Base-by-base conservation (phyloP, 2,888 invertebrate genomes). In the Acheta domesticus region DNA sequence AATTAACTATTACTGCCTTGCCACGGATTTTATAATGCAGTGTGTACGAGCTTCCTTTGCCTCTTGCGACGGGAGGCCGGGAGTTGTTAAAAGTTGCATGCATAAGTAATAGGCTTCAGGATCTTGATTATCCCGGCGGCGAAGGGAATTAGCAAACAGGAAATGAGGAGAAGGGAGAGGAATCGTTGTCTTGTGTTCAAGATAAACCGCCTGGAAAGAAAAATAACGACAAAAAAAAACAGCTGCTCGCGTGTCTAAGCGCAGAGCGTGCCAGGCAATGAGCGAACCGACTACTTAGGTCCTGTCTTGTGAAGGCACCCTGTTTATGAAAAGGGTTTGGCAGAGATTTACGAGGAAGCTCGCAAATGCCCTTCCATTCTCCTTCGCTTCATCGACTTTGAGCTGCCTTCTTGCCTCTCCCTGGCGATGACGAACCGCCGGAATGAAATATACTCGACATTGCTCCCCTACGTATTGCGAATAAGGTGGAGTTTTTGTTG, bases 81-180 rank as follows among this genome's bases (percentile, higher is more conserved):
- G 16, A 62, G 16, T 62, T 62, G 62, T 62, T 62, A 62, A 62
- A 62, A 62, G 62, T 62, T 62, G 62, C 62, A 62, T 62, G 62
- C 62, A 62, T 62, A 62, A 62, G n/a, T n/a, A 62, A 62, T 62
- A 19, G 62, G 16, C 62, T 62, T 62, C 62, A 19, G 62, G 62
- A 62, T 62, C n/a, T 62, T n/a, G 62, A 62, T 62, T 62, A 62
- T 62, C 62, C n/a, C 16, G 62, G n/a, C 14, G 62, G n/a, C 14
- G 62, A 62, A 62, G 62, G 16, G n/a, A 62, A 62, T 62, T 62
- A 62, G 62, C 62, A n/a, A 62, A n/a, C 62, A 62, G 62, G 62
- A 62, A 62, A 62, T 62, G 62, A 62, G 62, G n/a, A 19, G 62
- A n/a, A 62, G n/a, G 62, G 62, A n/a, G 62, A 62, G 14, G 62